Conservation (phyloP, 2,113 vertebrate genomes). For the Murina feae region DNA sequence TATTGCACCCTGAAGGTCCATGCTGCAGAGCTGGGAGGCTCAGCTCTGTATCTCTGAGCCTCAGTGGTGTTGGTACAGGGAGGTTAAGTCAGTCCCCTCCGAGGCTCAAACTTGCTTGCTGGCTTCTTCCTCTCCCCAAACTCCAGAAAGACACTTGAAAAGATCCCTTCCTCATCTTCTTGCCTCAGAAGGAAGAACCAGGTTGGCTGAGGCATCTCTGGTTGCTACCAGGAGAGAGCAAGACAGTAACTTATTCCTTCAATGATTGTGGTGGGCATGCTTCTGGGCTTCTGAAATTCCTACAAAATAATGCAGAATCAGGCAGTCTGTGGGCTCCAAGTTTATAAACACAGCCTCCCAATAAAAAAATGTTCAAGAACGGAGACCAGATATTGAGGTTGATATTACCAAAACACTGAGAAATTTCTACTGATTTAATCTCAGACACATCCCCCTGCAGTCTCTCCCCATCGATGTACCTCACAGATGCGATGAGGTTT, state of each 20-base stretch:
- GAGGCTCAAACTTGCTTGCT: not conserved
- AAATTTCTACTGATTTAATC: not conserved
- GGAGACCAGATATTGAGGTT: not conserved
- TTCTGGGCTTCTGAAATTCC: not conserved
- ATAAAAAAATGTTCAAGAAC: not conserved
- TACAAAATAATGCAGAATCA: not conserved
- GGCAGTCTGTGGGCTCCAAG: not conserved
- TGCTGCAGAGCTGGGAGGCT: fast-evolving
- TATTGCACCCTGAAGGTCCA: not conserved
- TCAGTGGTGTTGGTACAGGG: fast-evolving
- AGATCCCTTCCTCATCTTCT: not conserved
- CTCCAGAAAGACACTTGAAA: not conserved
- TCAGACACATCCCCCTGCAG: not conserved
- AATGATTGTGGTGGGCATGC: not conserved
- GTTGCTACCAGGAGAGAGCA: not conserved
- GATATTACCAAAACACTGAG: not conserved
- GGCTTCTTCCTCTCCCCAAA: not conserved
- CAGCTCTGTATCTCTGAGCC: not conserved
- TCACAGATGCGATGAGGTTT: not conserved
- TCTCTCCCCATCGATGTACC: not conserved
- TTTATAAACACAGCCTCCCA: not conserved
- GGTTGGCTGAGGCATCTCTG: not conserved
- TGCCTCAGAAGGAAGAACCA: not conserved
- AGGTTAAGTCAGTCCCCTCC: not conserved
- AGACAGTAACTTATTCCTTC: not conserved